Evolutionary conservation across 2,797 vertebrate species (phyloP), one percentile per base, ranked within the genome.

Genomic region (Phylloscopus collybita): DNA sequence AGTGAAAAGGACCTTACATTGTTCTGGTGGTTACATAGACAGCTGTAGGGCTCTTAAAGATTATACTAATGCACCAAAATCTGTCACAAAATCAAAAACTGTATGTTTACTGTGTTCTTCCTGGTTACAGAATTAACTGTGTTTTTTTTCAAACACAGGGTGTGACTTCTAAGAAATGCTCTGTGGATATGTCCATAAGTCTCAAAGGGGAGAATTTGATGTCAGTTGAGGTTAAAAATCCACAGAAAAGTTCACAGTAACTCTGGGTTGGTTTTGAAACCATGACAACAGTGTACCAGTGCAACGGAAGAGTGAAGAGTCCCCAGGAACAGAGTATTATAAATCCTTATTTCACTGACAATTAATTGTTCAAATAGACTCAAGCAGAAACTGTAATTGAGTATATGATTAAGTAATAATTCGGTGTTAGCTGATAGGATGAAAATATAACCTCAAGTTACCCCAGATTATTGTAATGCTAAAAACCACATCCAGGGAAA

Each of bases 361-460:
- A 90, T 90, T 90, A 84, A 53, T 79, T 72, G 80, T 90, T 90
- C 80, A 79, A 84, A 72, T 79, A 79, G 34, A 79, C 30, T 90
- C 60, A 60, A 79, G 66, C 40, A 53, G 60, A 60, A 78, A 90
- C 53, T 79, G 59, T 72, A 90, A 84, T 49, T 60, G 80, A 79
- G 34, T 72, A 66, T 54, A 79, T 84, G 66, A 84, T 72, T 72
- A 90, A 84, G 66, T 79, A 84, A 84, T 84, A 79, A 79, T 26
- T 79, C 60, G 11, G 21, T 84, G 40, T 72, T 79, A 53, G 60
- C 26, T 53, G 80, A 79, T 34, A 84, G 73, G 53, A 84, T 66
- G 66, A 72, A 90, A 84, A 84, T 66, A 53, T 32, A 79, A 72
- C 60, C 47, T 13, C 29, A 71, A 40, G 38, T 78, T 71, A 65